phyloP scores from a whole-genome alignment of 2,797 vertebrate species.

The Amphiprion clarkii region DNA sequence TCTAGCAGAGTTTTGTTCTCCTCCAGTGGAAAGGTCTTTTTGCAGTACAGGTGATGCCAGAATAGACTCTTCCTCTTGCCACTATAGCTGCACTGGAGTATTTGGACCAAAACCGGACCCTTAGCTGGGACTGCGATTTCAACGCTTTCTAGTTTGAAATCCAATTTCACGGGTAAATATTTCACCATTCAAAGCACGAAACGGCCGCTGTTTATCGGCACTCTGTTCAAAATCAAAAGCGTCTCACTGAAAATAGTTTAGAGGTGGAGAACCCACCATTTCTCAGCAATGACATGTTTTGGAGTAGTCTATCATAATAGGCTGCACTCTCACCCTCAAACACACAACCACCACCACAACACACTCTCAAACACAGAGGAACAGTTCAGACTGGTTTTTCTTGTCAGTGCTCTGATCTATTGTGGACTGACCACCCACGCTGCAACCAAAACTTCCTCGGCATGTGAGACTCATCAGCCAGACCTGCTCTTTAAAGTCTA shows the following conservation, averaged over 20 bases:
- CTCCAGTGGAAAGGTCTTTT: constrained; percentile 2
- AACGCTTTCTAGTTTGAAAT: constrained; percentile 22
- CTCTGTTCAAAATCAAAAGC: constrained; percentile 24
- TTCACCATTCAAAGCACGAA: constrained; percentile 5
- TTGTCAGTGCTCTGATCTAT: constrained; percentile 56
- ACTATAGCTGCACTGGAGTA: not conserved
- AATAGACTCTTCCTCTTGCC: no score
- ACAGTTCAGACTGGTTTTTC: constrained; percentile 52
- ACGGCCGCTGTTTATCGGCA: constrained; percentile 31
- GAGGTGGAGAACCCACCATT: constrained; percentile 58
- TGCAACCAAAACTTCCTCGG: constrained; percentile 41
- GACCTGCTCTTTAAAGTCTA: constrained; percentile 39
- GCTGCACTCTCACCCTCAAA: constrained; percentile 43
- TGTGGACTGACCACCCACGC: constrained; percentile 73
- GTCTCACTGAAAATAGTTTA: constrained; percentile 41
- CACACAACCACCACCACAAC: constrained; percentile 42
- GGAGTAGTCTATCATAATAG: constrained; percentile 53
- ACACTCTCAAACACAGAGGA: constrained; percentile 35
- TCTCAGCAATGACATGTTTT: constrained; percentile 70
- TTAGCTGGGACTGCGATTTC: constrained; percentile 12
- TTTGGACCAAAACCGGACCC: not conserved
- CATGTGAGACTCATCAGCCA: constrained; percentile 57
- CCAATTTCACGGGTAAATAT: constrained; percentile 13
- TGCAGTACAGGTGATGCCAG: constrained; percentile 3
- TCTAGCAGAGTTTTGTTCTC: constrained; percentile 12